These are phyloP conservation scores for Dasyurus viverrinus DNA, from an alignment of 2,113 vertebrate genomes.

Conservation along the genomic window DNA sequence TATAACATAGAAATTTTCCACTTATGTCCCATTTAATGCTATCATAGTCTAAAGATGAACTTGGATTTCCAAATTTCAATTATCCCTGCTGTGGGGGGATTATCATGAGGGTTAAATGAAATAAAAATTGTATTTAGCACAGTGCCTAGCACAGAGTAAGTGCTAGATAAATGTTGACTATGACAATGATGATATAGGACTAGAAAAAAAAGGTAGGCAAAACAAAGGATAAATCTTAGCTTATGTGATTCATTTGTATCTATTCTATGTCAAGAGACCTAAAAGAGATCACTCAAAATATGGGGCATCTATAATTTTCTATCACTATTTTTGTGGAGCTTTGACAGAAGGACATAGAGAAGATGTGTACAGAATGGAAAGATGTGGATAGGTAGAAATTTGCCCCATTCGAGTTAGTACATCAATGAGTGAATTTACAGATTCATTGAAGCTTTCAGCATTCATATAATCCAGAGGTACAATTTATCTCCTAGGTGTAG, in stretches of 20 bases:
- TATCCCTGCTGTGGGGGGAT: too few relatives aligned
- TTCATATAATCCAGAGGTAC: neutral
- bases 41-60: neutral
- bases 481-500: conserved; percentile 46
- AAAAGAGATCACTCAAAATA: neutral
- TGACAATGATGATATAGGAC: neutral
- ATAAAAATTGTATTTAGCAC: neutral
- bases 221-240: neutral
- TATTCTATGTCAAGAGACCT: neutral
- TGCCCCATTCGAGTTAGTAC: neutral
- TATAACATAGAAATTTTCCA: neutral
- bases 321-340: neutral
- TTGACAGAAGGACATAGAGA: neutral
- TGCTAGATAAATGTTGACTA: neutral
- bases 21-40: neutral
- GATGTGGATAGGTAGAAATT: neutral
- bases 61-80: neutral
- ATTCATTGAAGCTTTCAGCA: neutral
- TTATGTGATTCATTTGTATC: neutral
- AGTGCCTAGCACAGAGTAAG: neutral
- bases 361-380: neutral
- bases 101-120: conserved; percentile 18
- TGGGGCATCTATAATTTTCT: neutral
- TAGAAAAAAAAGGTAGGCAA: neutral
- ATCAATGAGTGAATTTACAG: neutral